phyloP scores from a whole-genome alignment of 2,888 invertebrate genomes.

The Phanerotoma sp. region DNA sequence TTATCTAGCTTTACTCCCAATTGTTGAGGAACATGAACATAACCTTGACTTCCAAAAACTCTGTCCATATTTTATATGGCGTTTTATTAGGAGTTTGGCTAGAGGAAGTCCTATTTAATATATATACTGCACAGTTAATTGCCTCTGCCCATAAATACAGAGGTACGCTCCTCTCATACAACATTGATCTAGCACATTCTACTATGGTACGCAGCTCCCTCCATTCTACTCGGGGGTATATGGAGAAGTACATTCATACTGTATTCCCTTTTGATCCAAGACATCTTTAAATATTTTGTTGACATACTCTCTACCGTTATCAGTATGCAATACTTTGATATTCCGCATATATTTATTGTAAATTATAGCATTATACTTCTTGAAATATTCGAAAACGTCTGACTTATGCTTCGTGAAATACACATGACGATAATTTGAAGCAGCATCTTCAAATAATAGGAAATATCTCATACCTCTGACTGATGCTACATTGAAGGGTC shows the following conservation, averaged over 20 bases:
- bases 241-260: constrained; percentile 27
- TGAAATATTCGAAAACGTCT: constrained; percentile 18
- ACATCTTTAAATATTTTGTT: neutral
- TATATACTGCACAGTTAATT: constrained; percentile 10
- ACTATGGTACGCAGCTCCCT: constrained; percentile 34
- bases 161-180: constrained; percentile 24
- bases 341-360: neutral
- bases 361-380: neutral
- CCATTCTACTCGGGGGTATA: constrained; percentile 35
- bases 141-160: constrained; percentile 18
- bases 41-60: constrained; percentile 1
- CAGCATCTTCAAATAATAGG: constrained; percentile 30
- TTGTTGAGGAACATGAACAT: constrained; percentile 10
- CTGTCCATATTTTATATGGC: constrained; percentile 17
- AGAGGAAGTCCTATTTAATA: constrained; percentile 12
- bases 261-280: constrained; percentile 17
- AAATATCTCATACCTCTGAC: constrained; percentile 25
- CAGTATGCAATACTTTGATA: constrained; percentile 7
- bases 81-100: constrained; percentile 13
- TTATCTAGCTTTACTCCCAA: constrained; percentile 16
- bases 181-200: constrained; percentile 32
- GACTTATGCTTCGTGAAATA: constrained; percentile 24
- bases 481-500: constrained; percentile 26
- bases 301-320: constrained; percentile 12
- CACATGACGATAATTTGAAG: constrained; percentile 24